Conservation (phyloP, 2,888 invertebrate species). For the Epinotia brunnichana region DNA sequence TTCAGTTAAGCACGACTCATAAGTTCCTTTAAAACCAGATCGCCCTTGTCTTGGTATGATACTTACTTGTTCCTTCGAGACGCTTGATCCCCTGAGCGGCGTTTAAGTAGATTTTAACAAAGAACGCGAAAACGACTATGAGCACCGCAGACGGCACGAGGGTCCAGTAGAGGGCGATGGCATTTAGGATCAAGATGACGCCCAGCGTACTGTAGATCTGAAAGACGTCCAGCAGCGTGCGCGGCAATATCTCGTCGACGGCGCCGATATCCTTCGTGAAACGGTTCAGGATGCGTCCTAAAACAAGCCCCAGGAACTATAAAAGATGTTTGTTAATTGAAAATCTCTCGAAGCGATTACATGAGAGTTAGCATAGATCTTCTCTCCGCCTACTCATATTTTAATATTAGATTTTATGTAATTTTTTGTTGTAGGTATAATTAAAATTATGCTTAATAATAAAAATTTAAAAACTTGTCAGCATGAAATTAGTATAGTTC, state of each 20-base stretch:
- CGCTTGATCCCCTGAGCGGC: constrained; percentile 88
- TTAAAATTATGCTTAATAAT: no score
- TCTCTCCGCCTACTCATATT: not conserved
- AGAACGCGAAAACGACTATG: constrained; percentile 81
- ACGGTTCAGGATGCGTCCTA: constrained; percentile 88
- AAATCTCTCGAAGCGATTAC: not conserved
- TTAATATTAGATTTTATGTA: no score
- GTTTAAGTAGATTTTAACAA: constrained; percentile 86
- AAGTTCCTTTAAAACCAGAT: no score
- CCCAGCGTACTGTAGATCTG: constrained; percentile 80
- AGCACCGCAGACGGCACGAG: constrained; percentile 84
- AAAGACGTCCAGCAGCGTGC: constrained; percentile 86
- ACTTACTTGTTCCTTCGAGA: constrained; percentile 85
- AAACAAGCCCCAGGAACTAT: constrained; percentile 44
- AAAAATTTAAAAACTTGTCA: no score
- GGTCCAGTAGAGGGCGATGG: constrained; percentile 84
- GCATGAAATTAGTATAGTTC: no score
- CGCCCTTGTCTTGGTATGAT: not conserved
- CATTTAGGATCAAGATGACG: constrained; percentile 85
- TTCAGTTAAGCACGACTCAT: no score
- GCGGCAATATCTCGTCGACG: constrained; percentile 89
- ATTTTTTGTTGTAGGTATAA: no score
- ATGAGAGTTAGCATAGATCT: not conserved
- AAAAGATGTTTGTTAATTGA: not conserved
- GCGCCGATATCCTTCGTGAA: constrained; percentile 93